These are phyloP conservation scores for Bergia sp. DNA, from an alignment of 92 coral and sea anemone genomes.

Conservation along the genomic window DNA sequence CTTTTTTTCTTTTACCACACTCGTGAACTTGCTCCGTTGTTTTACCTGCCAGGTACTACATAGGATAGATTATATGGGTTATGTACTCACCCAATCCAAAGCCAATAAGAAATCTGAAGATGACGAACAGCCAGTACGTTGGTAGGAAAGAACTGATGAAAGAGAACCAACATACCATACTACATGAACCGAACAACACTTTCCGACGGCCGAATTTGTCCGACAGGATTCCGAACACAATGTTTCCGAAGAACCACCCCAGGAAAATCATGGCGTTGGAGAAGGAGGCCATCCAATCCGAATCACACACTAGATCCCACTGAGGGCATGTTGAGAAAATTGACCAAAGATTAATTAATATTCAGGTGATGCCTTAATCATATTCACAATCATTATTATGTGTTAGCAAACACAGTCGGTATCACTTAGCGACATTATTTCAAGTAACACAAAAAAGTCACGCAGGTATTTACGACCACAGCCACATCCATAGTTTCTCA, in stretches of 20 bases:
- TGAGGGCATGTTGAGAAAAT: constrained; percentile 21
- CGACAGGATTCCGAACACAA: constrained; percentile 86
- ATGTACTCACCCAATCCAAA: constrained; percentile 85
- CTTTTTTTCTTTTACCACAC: neutral
- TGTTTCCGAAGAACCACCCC: constrained; percentile 95
- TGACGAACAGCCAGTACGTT: constrained; percentile 81
- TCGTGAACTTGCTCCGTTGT: neutral
- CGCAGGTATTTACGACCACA: neutral
- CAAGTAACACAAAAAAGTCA: too few relatives aligned
- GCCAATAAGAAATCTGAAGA: constrained; percentile 88
- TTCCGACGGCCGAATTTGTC: constrained; percentile 95
- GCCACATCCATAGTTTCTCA: too few relatives aligned
- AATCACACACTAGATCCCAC: constrained; percentile 93
- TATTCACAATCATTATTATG: neutral
- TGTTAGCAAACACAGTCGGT: too few relatives aligned
- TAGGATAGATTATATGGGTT: neutral
- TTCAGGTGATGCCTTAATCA: neutral
- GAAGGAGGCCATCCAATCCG: constrained; percentile 73
- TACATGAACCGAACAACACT: constrained; percentile 74
- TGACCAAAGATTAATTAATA: neutral
- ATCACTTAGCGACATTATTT: too few relatives aligned
- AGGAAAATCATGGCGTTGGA: constrained; percentile 81
- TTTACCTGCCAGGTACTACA: neutral
- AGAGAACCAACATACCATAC: constrained; percentile 90
- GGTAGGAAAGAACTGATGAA: constrained; percentile 87